Percentiles rank a stretch among this genome's conserved stretches.
These are phyloP conservation scores for Polypterus bichir DNA, from an alignment of 2,113 vertebrate species.

Conservation along the genomic window DNA sequence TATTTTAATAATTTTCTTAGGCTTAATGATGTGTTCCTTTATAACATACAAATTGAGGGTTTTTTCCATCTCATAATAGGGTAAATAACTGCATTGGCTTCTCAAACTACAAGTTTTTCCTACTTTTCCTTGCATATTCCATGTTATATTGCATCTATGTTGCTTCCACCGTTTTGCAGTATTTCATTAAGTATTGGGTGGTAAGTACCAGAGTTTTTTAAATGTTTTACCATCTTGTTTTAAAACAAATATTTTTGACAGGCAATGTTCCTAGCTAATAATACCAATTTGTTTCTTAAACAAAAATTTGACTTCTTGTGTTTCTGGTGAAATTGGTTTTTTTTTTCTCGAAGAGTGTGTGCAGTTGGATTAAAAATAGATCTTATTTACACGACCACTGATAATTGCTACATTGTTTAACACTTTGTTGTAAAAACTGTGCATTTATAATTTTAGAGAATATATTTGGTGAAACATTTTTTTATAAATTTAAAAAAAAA, in stretches of 20 bases:
- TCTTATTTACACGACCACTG: too few species aligned
- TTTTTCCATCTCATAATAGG: constrained; percentile 52
- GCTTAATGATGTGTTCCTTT: too few species aligned
- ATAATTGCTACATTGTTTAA: too few species aligned
- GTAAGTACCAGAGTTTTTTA: constrained; percentile 54
- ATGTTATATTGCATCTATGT: constrained; percentile 89
- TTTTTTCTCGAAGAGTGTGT: too few species aligned
- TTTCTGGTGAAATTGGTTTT: constrained; percentile 2
- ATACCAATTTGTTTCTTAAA: constrained; percentile 9
- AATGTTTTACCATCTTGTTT: too few species aligned
- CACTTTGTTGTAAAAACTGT: too few species aligned
- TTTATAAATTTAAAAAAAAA: too few species aligned
- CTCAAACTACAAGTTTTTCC: constrained; percentile 98
- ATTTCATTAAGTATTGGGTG: constrained; percentile 94
- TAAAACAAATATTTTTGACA: background rate
- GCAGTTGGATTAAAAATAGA: too few species aligned
- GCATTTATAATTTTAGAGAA: too few species aligned
- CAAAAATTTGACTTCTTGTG: constrained; percentile 9
- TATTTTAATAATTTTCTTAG: too few species aligned
- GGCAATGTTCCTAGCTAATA: background rate
- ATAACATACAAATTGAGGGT: too few species aligned
- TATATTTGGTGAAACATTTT: too few species aligned
- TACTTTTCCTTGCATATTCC: constrained; percentile 89
- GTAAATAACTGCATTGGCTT: constrained; percentile 98
- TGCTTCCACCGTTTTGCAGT: constrained; percentile 80